phyloP scores from a whole-genome alignment of 1,140 invertebrate genomes.

The Dysdera silvatica region DNA sequence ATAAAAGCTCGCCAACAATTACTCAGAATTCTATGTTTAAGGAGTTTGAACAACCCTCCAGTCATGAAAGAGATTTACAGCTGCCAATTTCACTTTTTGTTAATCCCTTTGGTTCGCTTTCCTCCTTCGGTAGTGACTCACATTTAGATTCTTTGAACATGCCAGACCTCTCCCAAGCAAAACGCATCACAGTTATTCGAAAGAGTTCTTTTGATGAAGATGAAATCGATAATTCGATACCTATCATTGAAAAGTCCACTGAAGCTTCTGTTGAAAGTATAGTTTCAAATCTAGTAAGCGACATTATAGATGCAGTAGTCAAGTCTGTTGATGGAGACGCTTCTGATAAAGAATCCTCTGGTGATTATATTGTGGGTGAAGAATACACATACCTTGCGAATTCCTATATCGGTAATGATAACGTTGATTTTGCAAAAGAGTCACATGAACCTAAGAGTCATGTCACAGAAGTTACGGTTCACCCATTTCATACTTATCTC shows the following conservation, averaged over 20 bases:
- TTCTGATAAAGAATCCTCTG: conserved; percentile 15
- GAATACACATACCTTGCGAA: conserved; percentile 17
- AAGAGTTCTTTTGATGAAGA: conserved; percentile 33
- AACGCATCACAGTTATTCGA: conserved; percentile 23
- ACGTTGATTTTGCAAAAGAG: conserved; percentile 4
- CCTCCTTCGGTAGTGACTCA: conserved; percentile 32
- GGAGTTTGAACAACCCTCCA: conserved; percentile 50
- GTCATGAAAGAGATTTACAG: conserved; percentile 35
- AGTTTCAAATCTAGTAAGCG: conserved; percentile 20
- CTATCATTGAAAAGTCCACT: too few relatives aligned
- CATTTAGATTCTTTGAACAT: conserved; percentile 6
- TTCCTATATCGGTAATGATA: background rate
- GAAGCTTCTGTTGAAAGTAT: conserved; percentile 12
- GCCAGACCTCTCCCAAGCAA: conserved; percentile 26
- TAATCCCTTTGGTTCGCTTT: conserved; percentile 48
- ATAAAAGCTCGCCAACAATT: conserved; percentile 36
- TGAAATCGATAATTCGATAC: conserved; percentile 9
- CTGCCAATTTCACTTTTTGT: conserved; percentile 50
- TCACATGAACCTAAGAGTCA: conserved; percentile 4
- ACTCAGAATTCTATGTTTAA: conserved; percentile 49
- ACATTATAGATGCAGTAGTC: conserved; percentile 19
- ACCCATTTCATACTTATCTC: conserved; percentile 73
- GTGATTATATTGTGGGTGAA: conserved; percentile 25
- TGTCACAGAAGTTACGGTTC: conserved; percentile 20
- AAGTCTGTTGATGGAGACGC: background rate